Evolutionary conservation across 2,888 invertebrate genomes (phyloP).

Genomic region (Smittia sp.): DNA sequence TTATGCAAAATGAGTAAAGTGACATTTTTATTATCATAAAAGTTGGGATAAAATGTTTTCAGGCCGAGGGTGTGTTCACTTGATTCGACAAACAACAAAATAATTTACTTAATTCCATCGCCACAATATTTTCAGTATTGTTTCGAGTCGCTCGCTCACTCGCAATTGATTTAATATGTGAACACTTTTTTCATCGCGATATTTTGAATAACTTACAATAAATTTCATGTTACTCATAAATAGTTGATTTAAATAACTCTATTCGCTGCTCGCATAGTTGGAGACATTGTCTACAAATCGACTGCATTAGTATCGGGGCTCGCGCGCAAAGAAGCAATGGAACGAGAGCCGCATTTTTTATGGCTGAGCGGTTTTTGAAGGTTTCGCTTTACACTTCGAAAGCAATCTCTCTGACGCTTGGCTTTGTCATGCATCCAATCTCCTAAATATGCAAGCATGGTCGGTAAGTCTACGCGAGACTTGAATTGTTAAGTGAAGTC

Average conservation of each 20-base stretch:
- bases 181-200: slow-evolving; percentile 7
- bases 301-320: slow-evolving; percentile 23
- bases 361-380: slow-evolving; percentile 1
- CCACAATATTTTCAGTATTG: neutral
- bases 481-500: no score
- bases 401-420: neutral
- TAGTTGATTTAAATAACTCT: slow-evolving; percentile 30
- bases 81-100: slow-evolving; percentile 24
- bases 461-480: no score
- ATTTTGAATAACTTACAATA: slow-evolving; percentile 36
- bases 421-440: neutral
- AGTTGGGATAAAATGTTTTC: neutral
- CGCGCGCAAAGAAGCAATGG: neutral
- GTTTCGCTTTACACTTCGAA: neutral
- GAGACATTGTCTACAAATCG: slow-evolving; percentile 14
- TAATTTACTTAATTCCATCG: slow-evolving; percentile 41
- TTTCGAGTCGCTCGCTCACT: neutral
- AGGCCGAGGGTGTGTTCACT: neutral
- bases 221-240: slow-evolving; percentile 28
- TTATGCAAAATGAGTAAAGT: slow-evolving; percentile 5
- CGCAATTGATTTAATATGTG: slow-evolving; percentile 4
- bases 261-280: neutral
- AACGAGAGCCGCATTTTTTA: neutral
- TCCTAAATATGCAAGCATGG: neutral
- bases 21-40: neutral